Percentiles rank a stretch among this genome's conserved stretches.
These are phyloP conservation scores for Neosalanx taihuensis DNA, from an alignment of 2,797 vertebrate genomes.

Conservation along the genomic window DNA sequence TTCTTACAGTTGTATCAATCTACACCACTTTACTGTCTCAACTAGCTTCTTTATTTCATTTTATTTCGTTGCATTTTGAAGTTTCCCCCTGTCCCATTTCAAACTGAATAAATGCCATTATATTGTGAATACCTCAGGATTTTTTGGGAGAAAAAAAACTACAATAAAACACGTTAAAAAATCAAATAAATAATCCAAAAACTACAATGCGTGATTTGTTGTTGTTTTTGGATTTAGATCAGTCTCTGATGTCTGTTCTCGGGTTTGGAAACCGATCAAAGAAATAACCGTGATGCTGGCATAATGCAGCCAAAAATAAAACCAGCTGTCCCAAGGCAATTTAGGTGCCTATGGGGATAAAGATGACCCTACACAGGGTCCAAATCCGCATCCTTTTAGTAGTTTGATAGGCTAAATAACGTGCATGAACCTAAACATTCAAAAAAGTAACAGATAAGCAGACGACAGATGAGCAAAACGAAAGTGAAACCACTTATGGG, in stretches of 20 bases:
- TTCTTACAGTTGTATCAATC: conserved; percentile 51
- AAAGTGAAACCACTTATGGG: too few relatives aligned
- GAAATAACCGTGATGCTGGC: too few relatives aligned
- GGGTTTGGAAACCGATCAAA: too few relatives aligned
- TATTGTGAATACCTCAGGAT: conserved; percentile 87
- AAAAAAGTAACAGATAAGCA: too few relatives aligned
- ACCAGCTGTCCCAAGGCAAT: too few relatives aligned
- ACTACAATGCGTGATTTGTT: conserved; percentile 4
- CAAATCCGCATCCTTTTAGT: too few relatives aligned
- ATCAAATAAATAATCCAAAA: conserved; percentile 68
- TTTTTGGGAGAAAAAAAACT: conserved; percentile 72
- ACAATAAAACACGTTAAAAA: conserved; percentile 72
- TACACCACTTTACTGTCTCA: conserved; percentile 58
- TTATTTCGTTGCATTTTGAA: conserved; percentile 47
- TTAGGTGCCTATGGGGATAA: too few relatives aligned
- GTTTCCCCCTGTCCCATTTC: conserved; percentile 60
- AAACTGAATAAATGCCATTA: conserved; percentile 80
- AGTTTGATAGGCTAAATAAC: too few relatives aligned
- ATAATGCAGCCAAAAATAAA: too few relatives aligned
- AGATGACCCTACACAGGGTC: too few relatives aligned
- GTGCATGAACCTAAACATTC: too few relatives aligned
- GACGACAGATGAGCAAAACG: too few relatives aligned
- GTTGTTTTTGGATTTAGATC: neutral
- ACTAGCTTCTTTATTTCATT: conserved; percentile 23
- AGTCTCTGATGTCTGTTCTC: neutral